Evolutionary conservation across 2,888 invertebrate genomes (phyloP).

Genomic region (Campoletis raptor): DNA sequence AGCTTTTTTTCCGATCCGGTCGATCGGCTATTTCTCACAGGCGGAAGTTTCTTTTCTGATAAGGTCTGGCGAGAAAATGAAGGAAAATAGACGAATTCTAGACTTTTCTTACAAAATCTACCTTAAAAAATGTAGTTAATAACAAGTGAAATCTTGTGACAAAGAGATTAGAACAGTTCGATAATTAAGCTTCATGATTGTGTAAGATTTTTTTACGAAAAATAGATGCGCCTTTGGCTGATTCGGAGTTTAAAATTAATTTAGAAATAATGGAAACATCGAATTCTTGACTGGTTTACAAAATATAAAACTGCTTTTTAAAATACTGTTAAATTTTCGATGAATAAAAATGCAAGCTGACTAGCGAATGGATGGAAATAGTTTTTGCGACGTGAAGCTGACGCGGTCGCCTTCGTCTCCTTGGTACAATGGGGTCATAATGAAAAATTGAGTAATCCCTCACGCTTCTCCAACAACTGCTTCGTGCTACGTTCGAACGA

Average conservation of each 20-base stretch:
- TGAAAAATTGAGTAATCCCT: constrained; percentile 71
- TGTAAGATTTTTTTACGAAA: background rate
- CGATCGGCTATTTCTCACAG: background rate
- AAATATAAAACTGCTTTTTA: background rate
- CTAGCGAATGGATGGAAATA: background rate
- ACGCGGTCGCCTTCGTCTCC: constrained; percentile 9
- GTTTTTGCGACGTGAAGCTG: constrained; percentile 26
- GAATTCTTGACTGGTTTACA: background rate
- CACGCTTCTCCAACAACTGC: constrained; percentile 29
- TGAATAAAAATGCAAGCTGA: constrained; percentile 1
- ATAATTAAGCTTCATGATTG: background rate
- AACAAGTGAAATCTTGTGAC: background rate
- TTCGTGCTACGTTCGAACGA: constrained; percentile 21
- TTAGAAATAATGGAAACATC: background rate
- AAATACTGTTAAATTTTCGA: background rate
- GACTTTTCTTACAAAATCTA: background rate
- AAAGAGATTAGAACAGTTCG: background rate
- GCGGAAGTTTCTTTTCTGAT: background rate
- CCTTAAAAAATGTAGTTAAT: background rate
- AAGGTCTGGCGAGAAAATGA: background rate
- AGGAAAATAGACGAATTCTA: background rate
- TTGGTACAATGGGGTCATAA: constrained; percentile 63
- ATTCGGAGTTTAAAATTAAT: background rate
- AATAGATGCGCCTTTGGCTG: background rate
- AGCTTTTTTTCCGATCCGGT: background rate